Base-by-base conservation (phyloP, 37 sponge, comb jelly and placozoan genomes). In the Aplysina aerophoba region DNA sequence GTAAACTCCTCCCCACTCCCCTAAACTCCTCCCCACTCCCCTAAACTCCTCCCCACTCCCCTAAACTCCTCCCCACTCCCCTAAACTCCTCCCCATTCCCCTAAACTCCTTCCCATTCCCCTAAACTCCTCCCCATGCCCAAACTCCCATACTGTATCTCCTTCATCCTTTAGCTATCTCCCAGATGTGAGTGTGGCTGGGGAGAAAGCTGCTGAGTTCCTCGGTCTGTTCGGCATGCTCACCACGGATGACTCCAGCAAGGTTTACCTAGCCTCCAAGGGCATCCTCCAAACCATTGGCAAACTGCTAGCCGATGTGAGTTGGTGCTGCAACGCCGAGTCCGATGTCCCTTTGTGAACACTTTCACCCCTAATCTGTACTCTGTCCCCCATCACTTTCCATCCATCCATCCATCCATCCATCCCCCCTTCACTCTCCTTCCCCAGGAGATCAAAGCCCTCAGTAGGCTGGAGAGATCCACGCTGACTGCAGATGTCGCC, bases 401-500 rank as follows among this genome's bases (percentile, higher is more conserved):
- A n/a, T n/a, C n/a, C n/a, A n/a, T n/a, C n/a, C n/a, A n/a, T n/a
- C n/a, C n/a, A 44, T 44, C 50, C 3, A 11, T 44, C 50, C 50
- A 44, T 11, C 8, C 6, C 8, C 50, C 8, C 50, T 11, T 44
- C 50, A 44, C 50, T 3, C 50, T 44, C 50, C 50, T 44, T 8
- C 50, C 8, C 50, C 63, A 85, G 88, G 95, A 95, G 74, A 95
- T 95, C 16, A 83, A 84, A 22, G 69, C 75, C 33, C 74, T 97
- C 28, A 33, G 53, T 4, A 53, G 79, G 30, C 81, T 97, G 83
- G 97, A 97, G 72, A 92, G 95, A 64, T 66, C 93, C 72, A 91
- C 93, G 13, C 86, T 97, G 31, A 95, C 85, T 82, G 92, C 93
- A 24, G 95, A 95, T 79, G 82, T 97, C 21, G 93, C 97, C 13